Percentiles rank a stretch among this genome's conserved stretches.
These are phyloP conservation scores for Cheilosia urbana DNA, from an alignment of 2,888 invertebrate genomes.

Conservation along the genomic window DNA sequence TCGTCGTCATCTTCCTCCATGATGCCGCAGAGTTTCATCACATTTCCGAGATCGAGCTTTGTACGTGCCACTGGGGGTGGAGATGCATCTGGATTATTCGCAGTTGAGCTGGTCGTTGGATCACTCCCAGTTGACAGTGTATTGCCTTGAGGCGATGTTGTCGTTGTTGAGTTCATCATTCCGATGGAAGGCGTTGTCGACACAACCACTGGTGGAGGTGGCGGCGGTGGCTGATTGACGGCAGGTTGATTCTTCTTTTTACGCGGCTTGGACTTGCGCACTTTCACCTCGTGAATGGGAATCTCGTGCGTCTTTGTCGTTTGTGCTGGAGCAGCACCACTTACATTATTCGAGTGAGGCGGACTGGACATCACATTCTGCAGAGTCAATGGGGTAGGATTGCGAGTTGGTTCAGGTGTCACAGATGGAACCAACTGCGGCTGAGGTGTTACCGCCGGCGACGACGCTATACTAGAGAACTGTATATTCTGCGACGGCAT, in stretches of 20 bases:
- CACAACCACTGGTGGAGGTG: slow-evolving; percentile 54
- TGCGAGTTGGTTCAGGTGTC: slow-evolving; percentile 81
- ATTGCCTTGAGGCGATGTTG: slow-evolving; percentile 77
- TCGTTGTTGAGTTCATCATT: slow-evolving; percentile 72
- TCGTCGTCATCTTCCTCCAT: slow-evolving; percentile 88
- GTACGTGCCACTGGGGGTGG: slow-evolving; percentile 79
- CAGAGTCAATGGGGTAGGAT: slow-evolving; percentile 79
- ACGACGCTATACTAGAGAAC: slow-evolving; percentile 76
- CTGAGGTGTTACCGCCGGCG: slow-evolving; percentile 71
- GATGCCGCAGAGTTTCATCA: slow-evolving; percentile 89
- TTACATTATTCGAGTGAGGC: slow-evolving; percentile 59
- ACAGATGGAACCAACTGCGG: slow-evolving; percentile 81
- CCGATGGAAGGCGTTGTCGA: slow-evolving; percentile 66
- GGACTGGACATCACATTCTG: slow-evolving; percentile 76
- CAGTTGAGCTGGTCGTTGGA: slow-evolving; percentile 31
- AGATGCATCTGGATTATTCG: slow-evolving; percentile 63
- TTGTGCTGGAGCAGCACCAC: slow-evolving; percentile 65
- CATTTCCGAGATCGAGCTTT: slow-evolving; percentile 88
- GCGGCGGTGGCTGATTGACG: slow-evolving; percentile 23
- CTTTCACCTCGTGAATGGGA: slow-evolving; percentile 68
- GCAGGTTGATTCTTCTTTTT: slow-evolving; percentile 58
- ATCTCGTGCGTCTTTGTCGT: slow-evolving; percentile 63
- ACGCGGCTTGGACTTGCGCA: slow-evolving; percentile 66
- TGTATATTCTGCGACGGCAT: slow-evolving; percentile 77
- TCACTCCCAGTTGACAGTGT: slow-evolving; percentile 74